Base-by-base conservation (phyloP, 1,140 invertebrate species). In the Liolophura sinensis region DNA sequence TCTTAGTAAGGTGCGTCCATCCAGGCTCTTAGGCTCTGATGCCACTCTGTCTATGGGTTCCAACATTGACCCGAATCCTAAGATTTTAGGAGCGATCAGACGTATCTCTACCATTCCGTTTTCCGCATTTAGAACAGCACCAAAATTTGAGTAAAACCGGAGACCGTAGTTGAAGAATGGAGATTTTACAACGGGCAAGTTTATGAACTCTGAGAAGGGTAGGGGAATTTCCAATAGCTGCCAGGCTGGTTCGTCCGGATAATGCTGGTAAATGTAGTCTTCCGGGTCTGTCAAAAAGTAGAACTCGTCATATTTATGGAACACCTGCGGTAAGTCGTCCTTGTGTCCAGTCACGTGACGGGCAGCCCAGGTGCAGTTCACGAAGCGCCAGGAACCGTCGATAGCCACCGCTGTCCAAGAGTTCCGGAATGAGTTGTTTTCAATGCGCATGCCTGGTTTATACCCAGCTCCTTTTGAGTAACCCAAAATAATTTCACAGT, bases 401-500 rank as follows among this genome's bases (percentile, higher is more conserved):
- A 83, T 78, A 47, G 72, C 67, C 16, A 82, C 80, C 14, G 78
- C 80, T 15, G 78, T 83, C 81, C 81, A 83, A 3, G 81, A 80
- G 69, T 83, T 83, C 51, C 81, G 66, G 60, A 82, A 99, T 93
- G 16, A 96, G 93, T 85, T 98, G 96, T 76, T 96, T 74, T 97
- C 95, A 80, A 99, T 98, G 65, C 91, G 88, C n/a, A 98, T 94
- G 0, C 96, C 96, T 0, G 96, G 96, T 80, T 97, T 95, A 84
- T 99, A 99, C 57, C 97, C 97, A 1, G 97, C 97, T 52, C 95
- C 97, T 84, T 99, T 99, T 51, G 94, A 97, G 85, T 98, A 98
- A 20, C 97, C 97, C 84, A 98, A 96, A 78, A 99, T 98, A 15
- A 99, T 96, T 24, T 98, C 96, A 85, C 97, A 99, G 84, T 99